Conservation (phyloP, 2,113 vertebrate species). For the Thomomys bottae region DNA sequence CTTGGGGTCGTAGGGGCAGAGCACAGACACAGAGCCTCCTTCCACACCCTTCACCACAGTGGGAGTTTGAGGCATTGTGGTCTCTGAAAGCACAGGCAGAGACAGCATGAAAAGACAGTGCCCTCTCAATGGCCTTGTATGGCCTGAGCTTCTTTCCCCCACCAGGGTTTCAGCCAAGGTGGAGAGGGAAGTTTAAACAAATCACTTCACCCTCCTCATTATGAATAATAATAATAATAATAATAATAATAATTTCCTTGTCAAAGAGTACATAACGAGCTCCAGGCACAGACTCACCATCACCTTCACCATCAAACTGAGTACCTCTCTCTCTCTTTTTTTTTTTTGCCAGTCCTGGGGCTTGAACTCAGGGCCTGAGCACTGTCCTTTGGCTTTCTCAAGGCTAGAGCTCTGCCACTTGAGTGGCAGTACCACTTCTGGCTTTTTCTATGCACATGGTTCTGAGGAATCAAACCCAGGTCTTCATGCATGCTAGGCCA, state of each 20-base stretch:
- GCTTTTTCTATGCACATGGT: no score
- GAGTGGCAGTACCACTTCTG: no score
- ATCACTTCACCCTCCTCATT: neutral
- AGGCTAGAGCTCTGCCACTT: no score
- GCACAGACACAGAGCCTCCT: conserved; percentile 79
- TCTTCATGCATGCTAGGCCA: no score
- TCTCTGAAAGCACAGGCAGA: conserved; percentile 74
- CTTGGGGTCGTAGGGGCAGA: conserved; percentile 74
- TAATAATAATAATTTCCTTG: neutral
- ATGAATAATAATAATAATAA: neutral
- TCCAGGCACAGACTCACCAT: no score
- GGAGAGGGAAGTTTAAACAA: neutral
- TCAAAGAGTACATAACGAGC: neutral
- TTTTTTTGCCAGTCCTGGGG: no score
- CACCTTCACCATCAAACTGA: neutral
- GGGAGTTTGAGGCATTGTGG: neutral
- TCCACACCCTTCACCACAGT: conserved; percentile 49
- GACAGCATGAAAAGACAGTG: neutral
- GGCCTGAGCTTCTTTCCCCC: neutral
- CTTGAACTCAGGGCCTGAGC: no score
- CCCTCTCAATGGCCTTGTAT: accelerated
- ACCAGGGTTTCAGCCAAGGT: neutral
- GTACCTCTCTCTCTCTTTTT: accelerated
- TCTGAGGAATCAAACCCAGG: no score
- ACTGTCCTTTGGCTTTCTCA: no score